Base-by-base conservation (phyloP, 2,113 vertebrate genomes). In the Gracilinanus agilis region DNA sequence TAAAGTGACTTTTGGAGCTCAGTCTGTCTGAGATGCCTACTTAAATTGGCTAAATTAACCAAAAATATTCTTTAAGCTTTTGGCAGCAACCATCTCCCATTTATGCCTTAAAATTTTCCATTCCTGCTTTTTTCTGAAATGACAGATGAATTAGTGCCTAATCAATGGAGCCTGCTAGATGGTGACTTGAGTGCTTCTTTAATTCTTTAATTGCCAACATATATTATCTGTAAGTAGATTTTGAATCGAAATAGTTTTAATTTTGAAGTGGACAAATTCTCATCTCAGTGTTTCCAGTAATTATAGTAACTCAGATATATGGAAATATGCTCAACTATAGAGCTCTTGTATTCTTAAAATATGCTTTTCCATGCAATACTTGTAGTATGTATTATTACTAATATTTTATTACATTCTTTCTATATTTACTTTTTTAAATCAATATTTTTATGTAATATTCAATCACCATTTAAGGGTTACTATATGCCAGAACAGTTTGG, bases 61-160 rank as follows among this genome's bases (percentile, higher is more conserved):
- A 24, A 54, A 94, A 49, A 95, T 34, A 90, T 94, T 96, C 83
- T 95, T 88, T n/a, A 53, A 44, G 25, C n/a, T 89, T 96, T 53
- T n/a, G 55, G 89, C 91, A 91, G 44, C 34, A 90, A 53, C 55
- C 92, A 44, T 24, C 92, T 96, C 67, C 58, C 55, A 83, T 91
- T 58, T 93, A 88, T 44, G 67, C 44, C 56, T n/a, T 67, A 40
- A 24, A 44, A 44, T 93, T 55, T 94, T 27, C 53, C 56, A 0
- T 90, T 54, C 54, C 0, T 56, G 54, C 34, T 95, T 24, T 55
- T 95, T 95, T 61, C 34, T 94, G 44, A 94, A 34, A 92, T 90
- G 13, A 58, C 56, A 29, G 1, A 27, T 93, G 67, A 93, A 27
- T 90, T 94, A 23, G 12, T 93, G 25, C 27, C 40, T 44, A 67